Evolutionary conservation across 1,140 invertebrate genomes (phyloP).

Genomic region (Cyclina sinensis): DNA sequence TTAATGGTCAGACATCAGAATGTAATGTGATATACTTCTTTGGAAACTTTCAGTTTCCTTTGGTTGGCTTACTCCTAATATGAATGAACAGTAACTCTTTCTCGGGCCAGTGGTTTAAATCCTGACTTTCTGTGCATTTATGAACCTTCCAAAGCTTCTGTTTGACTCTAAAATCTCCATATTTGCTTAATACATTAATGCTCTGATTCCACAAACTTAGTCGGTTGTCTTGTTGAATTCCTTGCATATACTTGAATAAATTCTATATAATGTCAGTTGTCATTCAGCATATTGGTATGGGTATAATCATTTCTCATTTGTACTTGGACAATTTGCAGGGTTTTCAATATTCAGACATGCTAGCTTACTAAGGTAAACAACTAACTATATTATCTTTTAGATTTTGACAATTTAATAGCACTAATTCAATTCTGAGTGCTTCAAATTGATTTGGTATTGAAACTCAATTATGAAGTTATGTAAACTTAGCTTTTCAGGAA

Average conservation of each 20-base stretch:
- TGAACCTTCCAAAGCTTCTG: no score
- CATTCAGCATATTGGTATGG: not conserved
- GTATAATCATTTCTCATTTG: not conserved
- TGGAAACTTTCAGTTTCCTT: no score
- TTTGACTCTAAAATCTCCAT: no score
- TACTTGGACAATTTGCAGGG: not conserved
- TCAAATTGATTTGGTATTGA: constrained; percentile 32
- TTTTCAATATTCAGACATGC: constrained; percentile 5
- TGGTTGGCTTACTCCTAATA: no score
- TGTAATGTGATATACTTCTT: no score
- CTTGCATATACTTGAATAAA: not conserved
- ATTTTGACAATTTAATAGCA: constrained; percentile 34
- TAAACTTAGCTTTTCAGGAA: not conserved
- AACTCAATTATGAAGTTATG: constrained; percentile 2
- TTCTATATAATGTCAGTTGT: not conserved
- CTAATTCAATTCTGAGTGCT: constrained; percentile 1
- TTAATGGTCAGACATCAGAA: no score
- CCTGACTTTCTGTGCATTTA: no score
- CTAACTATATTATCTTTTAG: not conserved
- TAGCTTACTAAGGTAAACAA: not conserved
- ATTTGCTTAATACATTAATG: no score
- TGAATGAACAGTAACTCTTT: no score
- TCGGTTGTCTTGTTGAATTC: no score
- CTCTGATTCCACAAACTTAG: no score
- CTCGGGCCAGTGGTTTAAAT: no score